Evolutionary conservation across 2,888 invertebrate genomes (phyloP).

Genomic region (Apodemia duryi): DNA sequence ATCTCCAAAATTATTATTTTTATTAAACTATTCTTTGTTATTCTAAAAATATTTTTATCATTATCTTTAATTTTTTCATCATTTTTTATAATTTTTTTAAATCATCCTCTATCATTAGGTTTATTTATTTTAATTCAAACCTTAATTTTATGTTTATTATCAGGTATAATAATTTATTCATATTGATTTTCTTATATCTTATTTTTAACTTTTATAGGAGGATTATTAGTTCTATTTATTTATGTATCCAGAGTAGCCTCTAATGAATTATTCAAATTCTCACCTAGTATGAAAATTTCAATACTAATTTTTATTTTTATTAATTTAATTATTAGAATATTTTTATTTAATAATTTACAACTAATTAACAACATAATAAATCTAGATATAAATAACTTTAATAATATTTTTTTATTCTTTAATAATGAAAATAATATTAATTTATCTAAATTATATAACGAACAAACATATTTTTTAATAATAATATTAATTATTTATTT

Average conservation of each 20-base stretch:
- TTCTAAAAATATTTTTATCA: slow-evolving; percentile 55
- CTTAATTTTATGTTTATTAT: slow-evolving; percentile 60
- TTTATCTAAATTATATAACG: slow-evolving; percentile 76
- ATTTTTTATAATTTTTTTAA: slow-evolving; percentile 49
- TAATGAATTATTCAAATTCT: slow-evolving; percentile 77
- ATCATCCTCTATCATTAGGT: slow-evolving; percentile 76
- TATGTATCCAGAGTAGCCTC: slow-evolving; percentile 78
- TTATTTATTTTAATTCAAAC: slow-evolving; percentile 76
- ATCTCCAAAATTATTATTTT: slow-evolving; percentile 86
- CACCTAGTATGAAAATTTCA: slow-evolving; percentile 41
- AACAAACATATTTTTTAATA: slow-evolving; percentile 68
- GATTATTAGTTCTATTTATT: slow-evolving; percentile 82
- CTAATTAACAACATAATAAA: slow-evolving; percentile 51
- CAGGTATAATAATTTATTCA: slow-evolving; percentile 66
- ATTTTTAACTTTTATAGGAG: slow-evolving; percentile 81
- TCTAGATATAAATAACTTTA: slow-evolving; percentile 39
- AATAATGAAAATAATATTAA: slow-evolving; percentile 63
- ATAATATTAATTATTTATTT: slow-evolving; percentile 79
- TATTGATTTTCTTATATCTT: slow-evolving; percentile 76
- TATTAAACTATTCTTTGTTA: slow-evolving; percentile 81
- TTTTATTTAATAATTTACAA: slow-evolving; percentile 43
- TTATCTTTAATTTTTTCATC: slow-evolving; percentile 52
- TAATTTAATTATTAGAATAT: slow-evolving; percentile 29
- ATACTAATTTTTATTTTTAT: slow-evolving; percentile 39
- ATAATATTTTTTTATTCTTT: slow-evolving; percentile 60